These are phyloP conservation scores for Drosophila sproati DNA, from an alignment of 1,140 invertebrate species.

Conservation along the genomic window DNA sequence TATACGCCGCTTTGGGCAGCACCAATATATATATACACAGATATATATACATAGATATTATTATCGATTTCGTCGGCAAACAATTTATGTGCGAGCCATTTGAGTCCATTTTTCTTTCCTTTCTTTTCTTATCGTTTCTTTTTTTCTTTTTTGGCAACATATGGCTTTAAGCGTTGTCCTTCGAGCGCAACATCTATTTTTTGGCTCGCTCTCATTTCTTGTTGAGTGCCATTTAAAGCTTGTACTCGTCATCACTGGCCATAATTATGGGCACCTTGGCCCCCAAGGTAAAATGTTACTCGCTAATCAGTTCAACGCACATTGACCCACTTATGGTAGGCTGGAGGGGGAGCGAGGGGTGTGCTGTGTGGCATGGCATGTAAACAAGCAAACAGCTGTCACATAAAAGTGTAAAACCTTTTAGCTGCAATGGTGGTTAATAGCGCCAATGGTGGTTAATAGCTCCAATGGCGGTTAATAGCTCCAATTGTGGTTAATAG, in stretches of 20 bases:
- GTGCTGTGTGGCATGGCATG: constrained; percentile 33
- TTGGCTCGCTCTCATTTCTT: neutral
- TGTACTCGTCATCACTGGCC: constrained; percentile 4
- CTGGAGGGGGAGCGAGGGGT: neutral
- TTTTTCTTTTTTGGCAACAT: constrained; percentile 41
- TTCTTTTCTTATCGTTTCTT: neutral
- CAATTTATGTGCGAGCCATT: constrained; percentile 52
- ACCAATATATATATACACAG: neutral
- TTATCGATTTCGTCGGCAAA: constrained; percentile 65
- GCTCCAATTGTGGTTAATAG: neutral
- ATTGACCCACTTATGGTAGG: constrained; percentile 67
- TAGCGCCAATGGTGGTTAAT: constrained; percentile 1
- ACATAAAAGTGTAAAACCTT: constrained; percentile 45
- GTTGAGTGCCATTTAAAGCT: constrained; percentile 30
- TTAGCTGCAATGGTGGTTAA: constrained; percentile 13
- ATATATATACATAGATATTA: constrained; percentile 7
- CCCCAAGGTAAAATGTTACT: constrained; percentile 23
- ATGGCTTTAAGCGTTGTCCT: constrained; percentile 59
- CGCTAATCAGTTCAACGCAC: constrained; percentile 78
- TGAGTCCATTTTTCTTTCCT: constrained; percentile 17
- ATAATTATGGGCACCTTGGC: constrained; percentile 36
- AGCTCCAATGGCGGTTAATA: constrained; percentile 1
- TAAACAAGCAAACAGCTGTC: constrained; percentile 58
- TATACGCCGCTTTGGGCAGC: constrained; percentile 42
- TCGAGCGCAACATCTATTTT: neutral